These are phyloP conservation scores for Torymus aiolomorphi DNA, from an alignment of 2,888 invertebrate genomes.

Conservation along the genomic window DNA sequence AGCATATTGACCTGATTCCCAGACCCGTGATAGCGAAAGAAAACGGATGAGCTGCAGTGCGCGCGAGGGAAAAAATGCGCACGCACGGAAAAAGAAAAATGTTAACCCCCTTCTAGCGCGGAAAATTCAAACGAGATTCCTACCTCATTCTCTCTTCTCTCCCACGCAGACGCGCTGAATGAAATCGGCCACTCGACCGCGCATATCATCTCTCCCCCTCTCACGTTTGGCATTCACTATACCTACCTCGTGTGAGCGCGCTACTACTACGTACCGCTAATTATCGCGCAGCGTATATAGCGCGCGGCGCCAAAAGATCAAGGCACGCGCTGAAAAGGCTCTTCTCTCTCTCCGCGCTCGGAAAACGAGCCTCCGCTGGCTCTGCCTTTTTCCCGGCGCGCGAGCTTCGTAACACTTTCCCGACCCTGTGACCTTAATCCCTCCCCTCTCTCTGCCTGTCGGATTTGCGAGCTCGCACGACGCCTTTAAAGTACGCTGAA, in stretches of 20 bases:
- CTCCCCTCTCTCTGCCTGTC: constrained; percentile 3
- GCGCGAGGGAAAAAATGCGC: too few relatives aligned
- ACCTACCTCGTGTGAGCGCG: not conserved
- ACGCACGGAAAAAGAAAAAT: too few relatives aligned
- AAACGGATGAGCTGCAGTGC: too few relatives aligned
- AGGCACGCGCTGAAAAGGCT: constrained; percentile 34
- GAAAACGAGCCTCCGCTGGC: constrained; percentile 15
- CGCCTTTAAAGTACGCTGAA: constrained; percentile 39
- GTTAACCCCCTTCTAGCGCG: not conserved
- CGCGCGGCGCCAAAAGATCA: constrained; percentile 26
- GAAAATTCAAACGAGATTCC: constrained; percentile 8
- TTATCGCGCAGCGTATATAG: constrained; percentile 9
- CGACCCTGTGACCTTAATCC: constrained; percentile 47
- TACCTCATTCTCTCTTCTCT: too few relatives aligned
- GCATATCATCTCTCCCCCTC: not conserved
- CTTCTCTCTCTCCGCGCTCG: not conserved
- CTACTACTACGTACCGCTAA: constrained; percentile 20
- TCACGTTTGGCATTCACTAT: not conserved
- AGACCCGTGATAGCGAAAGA: too few relatives aligned
- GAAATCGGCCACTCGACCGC: constrained; percentile 9
- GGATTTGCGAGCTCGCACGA: not conserved
- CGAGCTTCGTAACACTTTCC: constrained; percentile 23
- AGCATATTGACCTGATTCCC: too few relatives aligned
- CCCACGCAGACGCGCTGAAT: not conserved
- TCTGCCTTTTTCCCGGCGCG: constrained; percentile 17